These are phyloP conservation scores for Cheiracanthium punctorium DNA, from an alignment of 2,888 invertebrate species.

Conservation along the genomic window DNA sequence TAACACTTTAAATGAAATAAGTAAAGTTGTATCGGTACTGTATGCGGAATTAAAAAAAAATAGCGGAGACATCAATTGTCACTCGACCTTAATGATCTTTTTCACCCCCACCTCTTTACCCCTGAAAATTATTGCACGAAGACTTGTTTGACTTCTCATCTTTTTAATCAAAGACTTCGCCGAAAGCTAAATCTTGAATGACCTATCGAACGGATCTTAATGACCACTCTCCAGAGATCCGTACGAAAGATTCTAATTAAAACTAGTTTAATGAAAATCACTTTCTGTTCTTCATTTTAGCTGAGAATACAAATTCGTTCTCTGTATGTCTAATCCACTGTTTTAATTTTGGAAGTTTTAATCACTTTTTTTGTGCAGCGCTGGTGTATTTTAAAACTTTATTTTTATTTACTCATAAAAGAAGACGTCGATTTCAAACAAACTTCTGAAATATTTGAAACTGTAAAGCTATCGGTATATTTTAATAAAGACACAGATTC, in stretches of 20 bases:
- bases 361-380: slow-evolving; percentile 59
- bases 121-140: slow-evolving; percentile 51
- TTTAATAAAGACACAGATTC: slow-evolving; percentile 35
- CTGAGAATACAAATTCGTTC: slow-evolving; percentile 55
- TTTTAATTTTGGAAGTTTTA: slow-evolving; percentile 64
- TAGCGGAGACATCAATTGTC: slow-evolving; percentile 57
- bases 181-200: slow-evolving; percentile 61
- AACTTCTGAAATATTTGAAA: slow-evolving; percentile 7
- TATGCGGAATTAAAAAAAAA: slow-evolving; percentile 33
- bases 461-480: background rate
- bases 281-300: slow-evolving; percentile 63
- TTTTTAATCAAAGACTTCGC: slow-evolving; percentile 67
- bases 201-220: slow-evolving; percentile 65
- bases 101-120: slow-evolving; percentile 45
- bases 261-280: slow-evolving; percentile 68
- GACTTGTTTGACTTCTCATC: slow-evolving; percentile 65
- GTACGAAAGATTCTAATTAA: slow-evolving; percentile 67
- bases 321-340: slow-evolving; percentile 58
- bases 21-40: background rate
- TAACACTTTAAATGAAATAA: background rate
- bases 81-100: slow-evolving; percentile 62
- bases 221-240: slow-evolving; percentile 52
- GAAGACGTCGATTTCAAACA: slow-evolving; percentile 30
- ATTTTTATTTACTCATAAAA: slow-evolving; percentile 43
- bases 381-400: slow-evolving; percentile 46